Conservation (phyloP, 2,797 vertebrate genomes). For the Rhyacichthys aspro region DNA sequence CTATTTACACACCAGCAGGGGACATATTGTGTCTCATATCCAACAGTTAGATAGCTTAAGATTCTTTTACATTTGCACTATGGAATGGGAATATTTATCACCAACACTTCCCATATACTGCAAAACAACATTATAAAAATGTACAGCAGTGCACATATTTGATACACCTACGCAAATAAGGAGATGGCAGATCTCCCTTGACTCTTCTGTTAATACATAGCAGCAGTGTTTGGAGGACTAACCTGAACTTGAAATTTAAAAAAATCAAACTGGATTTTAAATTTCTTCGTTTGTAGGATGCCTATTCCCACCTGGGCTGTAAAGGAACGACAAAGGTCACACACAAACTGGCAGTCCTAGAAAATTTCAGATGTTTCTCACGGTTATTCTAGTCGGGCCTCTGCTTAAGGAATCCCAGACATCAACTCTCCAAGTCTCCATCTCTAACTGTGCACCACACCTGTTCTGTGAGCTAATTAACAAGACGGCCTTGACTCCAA, state of each 20-base stretch:
- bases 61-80: not conserved
- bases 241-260: too few species aligned
- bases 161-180: too few species aligned
- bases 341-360: conserved; percentile 3
- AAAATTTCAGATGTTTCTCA: conserved; percentile 29
- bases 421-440: conserved; percentile 28
- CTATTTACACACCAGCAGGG: conserved; percentile 6
- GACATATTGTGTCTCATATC: not conserved
- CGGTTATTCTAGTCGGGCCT: conserved; percentile 44
- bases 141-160: too few species aligned
- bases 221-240: too few species aligned
- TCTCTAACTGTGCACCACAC: conserved; percentile 18
- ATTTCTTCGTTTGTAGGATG: too few species aligned
- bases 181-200: too few species aligned
- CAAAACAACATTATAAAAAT: too few species aligned
- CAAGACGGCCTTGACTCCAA: not conserved
- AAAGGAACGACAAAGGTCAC: not conserved
- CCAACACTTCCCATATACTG: not conserved
- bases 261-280: not conserved
- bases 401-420: conserved; percentile 42
- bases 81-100: not conserved
- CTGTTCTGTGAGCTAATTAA: conserved; percentile 8
- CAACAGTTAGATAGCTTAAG: not conserved
- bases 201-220: too few species aligned
- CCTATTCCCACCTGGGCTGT: not conserved